Evolutionary conservation across 2,888 invertebrate genomes (phyloP).

Genomic region (Lordiphosa andalusiaca): DNA sequence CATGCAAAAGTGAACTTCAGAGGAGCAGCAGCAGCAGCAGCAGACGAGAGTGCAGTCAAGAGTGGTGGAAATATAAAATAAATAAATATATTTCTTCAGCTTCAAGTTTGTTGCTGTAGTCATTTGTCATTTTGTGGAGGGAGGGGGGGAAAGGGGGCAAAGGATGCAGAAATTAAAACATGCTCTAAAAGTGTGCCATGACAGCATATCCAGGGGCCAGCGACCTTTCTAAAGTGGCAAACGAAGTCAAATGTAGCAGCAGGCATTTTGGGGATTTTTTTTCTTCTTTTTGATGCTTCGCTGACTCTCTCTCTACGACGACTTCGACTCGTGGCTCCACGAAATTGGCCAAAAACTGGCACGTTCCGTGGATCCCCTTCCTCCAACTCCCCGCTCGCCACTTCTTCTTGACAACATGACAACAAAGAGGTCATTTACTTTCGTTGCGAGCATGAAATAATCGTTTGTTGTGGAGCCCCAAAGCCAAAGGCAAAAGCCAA

Average conservation of each 20-base stretch:
- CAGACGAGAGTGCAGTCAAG: constrained; percentile 53
- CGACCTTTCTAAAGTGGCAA: constrained; percentile 51
- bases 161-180: constrained; percentile 46
- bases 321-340: constrained; percentile 23
- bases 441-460: constrained; percentile 71
- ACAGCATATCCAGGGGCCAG: constrained; percentile 22
- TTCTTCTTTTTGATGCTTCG: constrained; percentile 58
- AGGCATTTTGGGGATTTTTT: constrained; percentile 32
- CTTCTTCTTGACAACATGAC: constrained; percentile 53
- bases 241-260: constrained; percentile 58
- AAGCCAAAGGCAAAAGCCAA: constrained; percentile 34
- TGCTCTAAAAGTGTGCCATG: constrained; percentile 61
- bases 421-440: constrained; percentile 70
- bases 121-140: constrained; percentile 54
- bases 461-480: constrained; percentile 48
- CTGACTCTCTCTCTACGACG: constrained; percentile 30
- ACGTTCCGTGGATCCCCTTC: constrained; percentile 31
- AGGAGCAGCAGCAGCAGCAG: constrained; percentile 30
- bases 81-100: constrained; percentile 34
- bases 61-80: constrained; percentile 48
- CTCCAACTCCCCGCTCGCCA: not conserved
- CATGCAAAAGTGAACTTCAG: constrained; percentile 69
- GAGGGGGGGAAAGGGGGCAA: constrained; percentile 17
- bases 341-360: constrained; percentile 47
- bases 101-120: constrained; percentile 64